Base-by-base conservation (phyloP, 1,140 invertebrate genomes). In the Mercenaria mercenaria region DNA sequence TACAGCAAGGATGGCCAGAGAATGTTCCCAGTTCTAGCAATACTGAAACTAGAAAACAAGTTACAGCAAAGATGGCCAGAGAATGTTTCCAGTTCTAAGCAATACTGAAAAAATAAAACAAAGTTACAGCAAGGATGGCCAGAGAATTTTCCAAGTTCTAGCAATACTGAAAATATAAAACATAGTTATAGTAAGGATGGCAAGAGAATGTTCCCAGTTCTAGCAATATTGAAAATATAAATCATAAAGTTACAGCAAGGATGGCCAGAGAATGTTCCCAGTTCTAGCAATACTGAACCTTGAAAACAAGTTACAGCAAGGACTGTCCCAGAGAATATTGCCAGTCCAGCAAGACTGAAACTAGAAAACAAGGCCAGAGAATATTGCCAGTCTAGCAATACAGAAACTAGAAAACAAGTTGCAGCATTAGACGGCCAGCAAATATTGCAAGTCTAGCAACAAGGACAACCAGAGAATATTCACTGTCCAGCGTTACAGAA, bases 1-100 rank as follows among this genome's bases (percentile, higher is more conserved):
- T 89, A 77, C 88, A 89, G 32, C 88, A 89, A 37, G 88, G 79
- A 23, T 80, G 88, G 2, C 88, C 88, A 76, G 88, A 89, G 47
- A 83, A 89, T 26, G 69, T 47, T 11, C 72, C 29, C 37, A 89
- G n/a, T 1, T 89, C 88, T 47, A 18, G 15, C 23, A 89, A 61
- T 1, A 64, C 88, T 89, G 88, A 84, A 89, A 89, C 47, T 20
- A 89, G n/a, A 83, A 69, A 59, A 76, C 18, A 47, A 11, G 23
- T 6, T n/a, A n/a, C n/a, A n/a, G 32, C 86, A 88, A 34, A 76
- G 74, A 20, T 76, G 86, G 11, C 86, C 86, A 67, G 86, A 88
- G 56, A 79, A 88, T 34, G 59, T 47, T 13, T 43, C 20, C n/a
- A 88, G 23, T 4, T 88, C 86, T 32, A n/a, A 13, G 18, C 20